Conservation (phyloP, 1,140 invertebrate species). For the Coelopa frigida region DNA sequence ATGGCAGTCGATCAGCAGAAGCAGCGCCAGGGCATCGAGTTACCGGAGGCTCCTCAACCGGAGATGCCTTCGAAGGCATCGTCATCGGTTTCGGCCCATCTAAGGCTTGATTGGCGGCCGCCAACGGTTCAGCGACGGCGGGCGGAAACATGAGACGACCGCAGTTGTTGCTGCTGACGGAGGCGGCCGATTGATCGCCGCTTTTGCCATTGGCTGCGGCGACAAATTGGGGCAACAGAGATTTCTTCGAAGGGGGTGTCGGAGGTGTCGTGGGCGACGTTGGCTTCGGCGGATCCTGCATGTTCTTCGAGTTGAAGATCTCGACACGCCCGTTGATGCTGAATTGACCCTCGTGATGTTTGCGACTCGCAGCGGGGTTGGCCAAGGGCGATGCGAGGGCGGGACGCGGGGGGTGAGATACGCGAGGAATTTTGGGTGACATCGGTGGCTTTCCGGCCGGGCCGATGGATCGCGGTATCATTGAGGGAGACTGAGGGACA, state of each 20-base stretch:
- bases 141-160: conserved; percentile 4
- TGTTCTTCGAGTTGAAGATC: conserved; percentile 36
- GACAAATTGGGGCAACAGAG: conserved; percentile 4
- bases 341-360: conserved; percentile 16
- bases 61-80: neutral
- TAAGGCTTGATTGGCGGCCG: conserved; percentile 1
- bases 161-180: neutral
- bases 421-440: conserved; percentile 29
- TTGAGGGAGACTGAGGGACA: conserved; percentile 4
- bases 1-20: neutral
- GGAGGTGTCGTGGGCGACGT: conserved; percentile 16
- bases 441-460: conserved; percentile 37
- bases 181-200: neutral
- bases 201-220: conserved; percentile 7
- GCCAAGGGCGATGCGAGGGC: conserved; percentile 3
- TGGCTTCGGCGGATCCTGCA: conserved; percentile 23
- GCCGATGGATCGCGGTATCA: conserved; percentile 25
- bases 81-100: conserved; percentile 8
- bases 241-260: conserved; percentile 14
- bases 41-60: neutral
- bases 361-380: conserved; percentile 7
- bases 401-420: conserved; percentile 10
- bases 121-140: neutral
- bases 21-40: neutral
- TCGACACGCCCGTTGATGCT: conserved; percentile 37